Percentiles rank a stretch among this genome's conserved stretches.
Evolutionary conservation across 1,140 invertebrate species (phyloP).

Genomic region (Aphelenchoides avenae): DNA sequence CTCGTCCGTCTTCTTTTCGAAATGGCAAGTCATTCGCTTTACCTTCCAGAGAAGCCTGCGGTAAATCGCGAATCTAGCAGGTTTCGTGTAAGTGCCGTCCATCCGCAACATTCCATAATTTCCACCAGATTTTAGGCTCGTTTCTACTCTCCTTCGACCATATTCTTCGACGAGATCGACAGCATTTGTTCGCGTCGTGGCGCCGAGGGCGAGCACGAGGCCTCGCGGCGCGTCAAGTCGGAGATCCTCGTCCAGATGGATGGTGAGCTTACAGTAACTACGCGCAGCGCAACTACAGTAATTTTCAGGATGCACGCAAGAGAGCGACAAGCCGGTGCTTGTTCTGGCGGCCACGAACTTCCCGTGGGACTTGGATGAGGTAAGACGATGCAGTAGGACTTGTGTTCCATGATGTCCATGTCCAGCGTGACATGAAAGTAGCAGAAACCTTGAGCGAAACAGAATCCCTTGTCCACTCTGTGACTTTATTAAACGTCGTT

Average conservation of each 20-base stretch:
- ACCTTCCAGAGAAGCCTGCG: no score
- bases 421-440: no score
- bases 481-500: no score
- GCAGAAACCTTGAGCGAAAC: no score
- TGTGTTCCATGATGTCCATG: no score
- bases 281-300: background rate
- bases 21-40: conserved; percentile 70
- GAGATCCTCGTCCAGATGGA: conserved; percentile 99
- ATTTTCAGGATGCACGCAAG: conserved; percentile 33
- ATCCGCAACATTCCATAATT: conserved; percentile 4
- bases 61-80: no score
- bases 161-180: conserved; percentile 99
- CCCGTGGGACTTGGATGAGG: conserved; percentile 99
- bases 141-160: conserved; percentile 97
- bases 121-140: conserved; percentile 69
- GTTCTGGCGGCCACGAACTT: conserved; percentile 98
- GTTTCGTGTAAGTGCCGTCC: conserved; percentile 14
- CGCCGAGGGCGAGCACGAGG: conserved; percentile 94
- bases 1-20: conserved; percentile 92
- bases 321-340: conserved; percentile 78
- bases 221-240: conserved; percentile 91
- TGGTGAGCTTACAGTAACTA: conserved; percentile 64
- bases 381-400: no score
- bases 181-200: conserved; percentile 91
- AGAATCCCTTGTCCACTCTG: no score